phyloP scores from a whole-genome alignment of 2,797 vertebrate genomes.

The Aphelocoma californica region DNA sequence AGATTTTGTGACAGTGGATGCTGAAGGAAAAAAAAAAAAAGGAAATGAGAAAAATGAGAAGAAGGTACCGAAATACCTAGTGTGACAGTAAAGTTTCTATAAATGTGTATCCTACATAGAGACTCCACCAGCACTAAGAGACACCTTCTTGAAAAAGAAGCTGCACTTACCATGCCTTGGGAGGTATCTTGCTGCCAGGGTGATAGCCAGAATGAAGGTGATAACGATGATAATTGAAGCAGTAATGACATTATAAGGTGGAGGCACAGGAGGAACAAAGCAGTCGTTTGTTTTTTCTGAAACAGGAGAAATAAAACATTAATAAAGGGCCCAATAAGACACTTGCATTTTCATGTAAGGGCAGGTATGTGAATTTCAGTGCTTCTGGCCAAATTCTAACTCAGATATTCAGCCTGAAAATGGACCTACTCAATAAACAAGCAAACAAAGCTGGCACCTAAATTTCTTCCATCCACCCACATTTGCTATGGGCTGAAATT shows the following conservation, averaged over 20 bases:
- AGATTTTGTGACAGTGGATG: neutral
- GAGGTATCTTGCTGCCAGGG: constrained; percentile 21
- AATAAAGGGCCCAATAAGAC: neutral
- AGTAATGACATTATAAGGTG: constrained; percentile 18
- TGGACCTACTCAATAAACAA: neutral
- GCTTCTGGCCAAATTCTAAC: neutral
- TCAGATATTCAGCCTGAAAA: neutral
- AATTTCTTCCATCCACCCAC: neutral
- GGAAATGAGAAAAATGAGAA: constrained; percentile 15
- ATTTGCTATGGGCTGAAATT: neutral
- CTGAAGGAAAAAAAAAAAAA: neutral
- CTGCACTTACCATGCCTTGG: constrained; percentile 34
- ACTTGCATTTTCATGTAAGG: neutral
- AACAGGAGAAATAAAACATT: constrained; percentile 3
- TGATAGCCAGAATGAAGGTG: constrained; percentile 25
- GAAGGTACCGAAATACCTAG: neutral
- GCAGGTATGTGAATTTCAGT: neutral
- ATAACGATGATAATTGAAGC: constrained; percentile 35
- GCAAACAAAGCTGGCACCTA: neutral
- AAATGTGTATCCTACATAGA: neutral
- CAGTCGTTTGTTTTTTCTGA: constrained; percentile 25
- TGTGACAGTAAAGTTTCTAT: neutral
- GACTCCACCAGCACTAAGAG: neutral
- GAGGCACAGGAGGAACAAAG: neutral
- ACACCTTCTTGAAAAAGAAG: neutral